Percentiles rank a stretch among this genome's conserved stretches.
Conservation (phyloP, 2,113 vertebrate species). For the Sakesphorus luctuosus region DNA sequence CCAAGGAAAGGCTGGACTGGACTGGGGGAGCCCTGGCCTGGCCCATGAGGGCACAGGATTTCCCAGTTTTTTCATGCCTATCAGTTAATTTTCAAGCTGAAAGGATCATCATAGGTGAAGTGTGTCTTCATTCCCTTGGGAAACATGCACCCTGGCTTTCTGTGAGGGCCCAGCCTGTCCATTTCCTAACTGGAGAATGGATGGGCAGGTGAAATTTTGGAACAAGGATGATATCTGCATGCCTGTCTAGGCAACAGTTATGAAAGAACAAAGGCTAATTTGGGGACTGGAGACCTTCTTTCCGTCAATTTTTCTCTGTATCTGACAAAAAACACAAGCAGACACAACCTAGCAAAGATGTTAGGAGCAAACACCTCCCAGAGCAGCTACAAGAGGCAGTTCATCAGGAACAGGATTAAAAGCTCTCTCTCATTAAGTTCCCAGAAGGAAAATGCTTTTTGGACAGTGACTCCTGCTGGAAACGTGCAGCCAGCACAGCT, state of each 20-base stretch:
- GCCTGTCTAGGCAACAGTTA: neutral
- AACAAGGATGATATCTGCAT: neutral
- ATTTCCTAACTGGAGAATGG: neutral
- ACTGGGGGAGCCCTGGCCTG: neutral
- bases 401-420: neutral
- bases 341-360: neutral
- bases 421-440: neutral
- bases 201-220: neutral
- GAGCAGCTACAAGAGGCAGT: neutral
- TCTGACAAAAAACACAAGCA: neutral
- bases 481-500: neutral
- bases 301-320: neutral
- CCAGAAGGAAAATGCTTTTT: neutral
- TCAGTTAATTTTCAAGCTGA: neutral
- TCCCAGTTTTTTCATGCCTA: neutral
- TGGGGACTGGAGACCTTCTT: neutral
- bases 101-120: neutral
- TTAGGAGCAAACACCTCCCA: neutral
- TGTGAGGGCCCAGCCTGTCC: neutral
- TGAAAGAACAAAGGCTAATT: neutral
- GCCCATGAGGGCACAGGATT: neutral
- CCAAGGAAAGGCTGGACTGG: neutral
- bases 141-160: neutral
- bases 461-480: neutral
- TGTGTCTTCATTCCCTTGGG: neutral